Conservation (phyloP, 2,888 invertebrate genomes). For the Gnatocerus cornutus region DNA sequence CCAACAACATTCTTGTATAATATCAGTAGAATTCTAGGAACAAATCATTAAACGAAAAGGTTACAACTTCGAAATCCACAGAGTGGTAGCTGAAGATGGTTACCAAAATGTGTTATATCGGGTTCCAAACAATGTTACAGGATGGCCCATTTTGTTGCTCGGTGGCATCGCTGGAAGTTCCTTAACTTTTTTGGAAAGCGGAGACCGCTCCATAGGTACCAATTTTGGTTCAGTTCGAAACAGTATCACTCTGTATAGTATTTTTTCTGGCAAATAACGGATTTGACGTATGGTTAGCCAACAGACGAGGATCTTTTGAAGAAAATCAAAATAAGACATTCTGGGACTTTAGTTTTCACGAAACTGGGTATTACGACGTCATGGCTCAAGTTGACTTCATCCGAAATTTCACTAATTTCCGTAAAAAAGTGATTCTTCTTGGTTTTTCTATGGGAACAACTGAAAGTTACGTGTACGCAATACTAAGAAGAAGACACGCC, state of each 20-base stretch:
- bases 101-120: constrained; percentile 18
- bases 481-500: constrained; percentile 22
- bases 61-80: constrained; percentile 14
- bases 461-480: constrained; percentile 29
- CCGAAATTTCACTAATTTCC: not conserved
- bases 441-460: constrained; percentile 33
- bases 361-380: constrained; percentile 26
- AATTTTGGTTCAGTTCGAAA: constrained; percentile 1
- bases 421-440: constrained; percentile 15
- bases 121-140: constrained; percentile 11
- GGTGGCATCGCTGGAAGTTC: constrained; percentile 18
- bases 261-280: constrained; percentile 31
- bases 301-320: constrained; percentile 10
- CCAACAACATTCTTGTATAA: not conserved
- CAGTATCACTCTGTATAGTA: not conserved
- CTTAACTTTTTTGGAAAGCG: constrained; percentile 10
- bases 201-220: constrained; percentile 21
- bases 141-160: constrained; percentile 23
- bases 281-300: constrained; percentile 25
- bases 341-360: constrained; percentile 31
- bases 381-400: constrained; percentile 27
- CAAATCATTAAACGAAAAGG: constrained; percentile 18
- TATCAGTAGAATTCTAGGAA: not conserved
- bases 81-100: constrained; percentile 18
- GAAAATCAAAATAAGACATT: constrained; percentile 5